Base-by-base conservation (phyloP, 1,140 invertebrate genomes). In the Triops cancriformis region DNA sequence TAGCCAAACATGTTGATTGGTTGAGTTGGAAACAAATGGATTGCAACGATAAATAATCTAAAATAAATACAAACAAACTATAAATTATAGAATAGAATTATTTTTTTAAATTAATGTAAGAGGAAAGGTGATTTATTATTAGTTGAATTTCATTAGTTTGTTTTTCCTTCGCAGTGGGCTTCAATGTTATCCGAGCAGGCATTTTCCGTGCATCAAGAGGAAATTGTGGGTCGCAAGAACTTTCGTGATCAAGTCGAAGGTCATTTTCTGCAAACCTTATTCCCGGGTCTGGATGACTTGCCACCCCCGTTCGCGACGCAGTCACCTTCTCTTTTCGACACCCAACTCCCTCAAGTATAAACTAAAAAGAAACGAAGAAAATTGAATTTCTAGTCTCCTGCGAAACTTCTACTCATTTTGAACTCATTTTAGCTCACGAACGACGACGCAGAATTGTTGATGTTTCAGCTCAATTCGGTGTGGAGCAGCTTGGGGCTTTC, bases 211-310 rank as follows among this genome's bases (percentile, higher is more conserved):
- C 90, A 95, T 83, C 89, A 89, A 79, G 91, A 93, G 79, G 94
- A 96, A 84, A 84, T 93, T 4, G 85, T 85, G 0, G 82, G 90
- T 6, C 84, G 94, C 26, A 88, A 89, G 79, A 88, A 91, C 1
- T 97, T 96, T 83, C 89, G 90, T 78, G 82, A 83, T 0, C 86
- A 90, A 80, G 93, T 95, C 82, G 91, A 94, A 14, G 91, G 91
- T 0, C 95, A 98, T 84, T 98, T 98, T 83, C 84, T 98, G 1
- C 90, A 90, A 77, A 88, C 88, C 23, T 84, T 98, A 28, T 98
- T 98, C 83, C 91, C 93, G 3, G 96, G 96, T 0, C 89, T 97
- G 84, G 90, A 92, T 73, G 94, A 97, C 81, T 85, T 90, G 43
- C 94, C 95, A 6, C 93, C 95, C 0, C 84, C 90, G 0, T 97